Percentiles rank a stretch among this genome's conserved stretches.
phyloP scores from a whole-genome alignment of 2,113 vertebrate species.

The Xyrauchen texanus region DNA sequence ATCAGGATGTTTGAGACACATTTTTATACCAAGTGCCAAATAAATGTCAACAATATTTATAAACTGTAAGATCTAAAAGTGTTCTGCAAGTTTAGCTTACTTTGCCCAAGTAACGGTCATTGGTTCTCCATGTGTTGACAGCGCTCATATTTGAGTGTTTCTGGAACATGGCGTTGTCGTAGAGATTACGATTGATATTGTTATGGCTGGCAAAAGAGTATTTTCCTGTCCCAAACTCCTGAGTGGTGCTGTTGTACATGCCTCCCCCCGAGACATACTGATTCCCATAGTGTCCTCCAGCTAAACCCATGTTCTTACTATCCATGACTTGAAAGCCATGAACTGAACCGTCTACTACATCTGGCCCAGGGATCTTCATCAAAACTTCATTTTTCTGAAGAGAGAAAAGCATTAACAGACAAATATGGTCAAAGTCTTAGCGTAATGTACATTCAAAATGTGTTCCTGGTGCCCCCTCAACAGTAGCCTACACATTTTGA shows the following conservation, averaged over 20 bases:
- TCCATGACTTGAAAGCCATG: background rate
- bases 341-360: conserved; percentile 20
- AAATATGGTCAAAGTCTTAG: background rate
- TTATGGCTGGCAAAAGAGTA: conserved; percentile 29
- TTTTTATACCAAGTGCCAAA: too few species aligned
- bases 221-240: conserved; percentile 14
- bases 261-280: background rate
- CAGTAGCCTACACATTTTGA: background rate
- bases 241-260: conserved; percentile 40
- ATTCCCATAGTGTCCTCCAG: background rate
- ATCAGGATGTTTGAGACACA: too few species aligned
- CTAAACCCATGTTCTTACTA: background rate
- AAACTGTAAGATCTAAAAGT: background rate
- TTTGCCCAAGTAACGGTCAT: conserved; percentile 48
- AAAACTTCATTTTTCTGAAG: conserved; percentile 49
- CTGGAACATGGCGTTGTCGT: conserved; percentile 18
- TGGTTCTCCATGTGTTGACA: conserved; percentile 57
- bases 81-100: conserved; percentile 38
- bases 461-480: background rate
- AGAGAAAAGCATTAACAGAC: background rate
- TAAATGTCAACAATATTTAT: too few species aligned
- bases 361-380: conserved; percentile 8
- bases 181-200: conserved; percentile 14
- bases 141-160: conserved; percentile 19
- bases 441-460: background rate